Base-by-base conservation (phyloP, 2,888 invertebrate species). In the Drosophila emarginata region DNA sequence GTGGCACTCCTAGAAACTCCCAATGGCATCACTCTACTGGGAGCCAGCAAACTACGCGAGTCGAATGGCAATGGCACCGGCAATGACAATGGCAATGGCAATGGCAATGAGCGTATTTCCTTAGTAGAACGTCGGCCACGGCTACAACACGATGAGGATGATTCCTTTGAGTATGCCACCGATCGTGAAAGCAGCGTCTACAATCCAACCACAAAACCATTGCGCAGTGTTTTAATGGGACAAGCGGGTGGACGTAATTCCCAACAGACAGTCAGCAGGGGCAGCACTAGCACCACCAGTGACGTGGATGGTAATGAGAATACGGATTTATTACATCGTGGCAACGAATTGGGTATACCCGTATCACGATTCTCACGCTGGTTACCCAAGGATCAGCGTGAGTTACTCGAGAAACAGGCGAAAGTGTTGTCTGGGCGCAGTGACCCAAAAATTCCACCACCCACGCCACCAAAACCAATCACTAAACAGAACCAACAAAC, bases 371-470 rank as follows among this genome's bases (percentile, higher is more conserved):
- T 90, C 74, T 82, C 91, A 6, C 90, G 90, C 18, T 91, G 91
- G 92, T 83, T 91, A 74, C 91, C 92, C 60, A 91, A 91, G 76
- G 91, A 91, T 82, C 91, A 91, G 67, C 88, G 91, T 54, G 92
- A 91, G 67, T 81, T 91, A 64, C 83, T 91, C 53, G 90, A 91
- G 73, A 91, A 91, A 68, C 91, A 91, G 74, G 91, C 91, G 2
- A 88, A 89, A 60, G 70, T 91, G 61, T 79, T 91, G 58, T 89
- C 91, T 3, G 91, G 90, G 67, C 88, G 88, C 50, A 76, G 77
- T 36, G 18, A 36, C 18, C 36, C 36, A 6, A 62, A 50, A 12
- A 37, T 58, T 1, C 64, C 64, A 32, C 64, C 64, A 21, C 53
- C 72, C 1, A 73, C 72, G 3, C 72, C 74, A 9, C 74, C 70